Evolutionary conservation across 2,797 vertebrate species (phyloP).

Genomic region (Poecilia wingei): DNA sequence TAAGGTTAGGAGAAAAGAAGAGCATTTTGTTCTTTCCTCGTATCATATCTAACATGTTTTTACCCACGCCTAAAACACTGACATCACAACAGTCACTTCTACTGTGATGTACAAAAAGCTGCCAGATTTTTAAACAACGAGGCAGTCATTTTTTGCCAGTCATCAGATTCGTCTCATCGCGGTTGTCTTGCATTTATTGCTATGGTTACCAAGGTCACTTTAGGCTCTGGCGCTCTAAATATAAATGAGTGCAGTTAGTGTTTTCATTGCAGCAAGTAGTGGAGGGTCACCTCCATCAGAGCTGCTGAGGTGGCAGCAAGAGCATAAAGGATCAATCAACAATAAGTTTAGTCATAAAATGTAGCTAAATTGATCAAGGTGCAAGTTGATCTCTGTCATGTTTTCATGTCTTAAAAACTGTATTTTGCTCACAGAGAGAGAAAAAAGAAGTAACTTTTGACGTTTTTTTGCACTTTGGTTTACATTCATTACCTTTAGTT

Average conservation of each 20-base stretch:
- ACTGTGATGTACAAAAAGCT: not conserved
- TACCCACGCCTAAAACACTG: not conserved
- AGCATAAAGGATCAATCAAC: conserved; percentile 17
- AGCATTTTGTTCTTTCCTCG: not conserved
- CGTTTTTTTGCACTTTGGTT: not conserved
- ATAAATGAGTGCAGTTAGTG: conserved; percentile 45
- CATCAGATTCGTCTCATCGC: conserved; percentile 31
- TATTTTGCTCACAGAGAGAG: not conserved
- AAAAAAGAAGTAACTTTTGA: not conserved
- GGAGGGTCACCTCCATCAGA: conserved; percentile 54
- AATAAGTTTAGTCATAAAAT: not conserved
- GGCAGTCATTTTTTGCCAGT: not conserved
- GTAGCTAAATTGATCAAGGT: not conserved
- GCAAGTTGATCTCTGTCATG: not conserved
- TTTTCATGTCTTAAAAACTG: not conserved
- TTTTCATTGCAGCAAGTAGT: conserved; percentile 43
- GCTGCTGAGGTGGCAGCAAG: conserved; percentile 19
- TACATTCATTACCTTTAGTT: not conserved
- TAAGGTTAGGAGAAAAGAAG: not conserved
- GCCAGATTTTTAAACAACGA: not conserved
- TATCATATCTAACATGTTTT: not conserved
- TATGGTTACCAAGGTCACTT: conserved; percentile 62
- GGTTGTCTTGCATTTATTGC: conserved; percentile 43
- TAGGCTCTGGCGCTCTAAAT: conserved; percentile 51
- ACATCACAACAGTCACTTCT: not conserved